Evolutionary conservation across 2,888 invertebrate species (phyloP).

Genomic region (Drosophila tanythrix): DNA sequence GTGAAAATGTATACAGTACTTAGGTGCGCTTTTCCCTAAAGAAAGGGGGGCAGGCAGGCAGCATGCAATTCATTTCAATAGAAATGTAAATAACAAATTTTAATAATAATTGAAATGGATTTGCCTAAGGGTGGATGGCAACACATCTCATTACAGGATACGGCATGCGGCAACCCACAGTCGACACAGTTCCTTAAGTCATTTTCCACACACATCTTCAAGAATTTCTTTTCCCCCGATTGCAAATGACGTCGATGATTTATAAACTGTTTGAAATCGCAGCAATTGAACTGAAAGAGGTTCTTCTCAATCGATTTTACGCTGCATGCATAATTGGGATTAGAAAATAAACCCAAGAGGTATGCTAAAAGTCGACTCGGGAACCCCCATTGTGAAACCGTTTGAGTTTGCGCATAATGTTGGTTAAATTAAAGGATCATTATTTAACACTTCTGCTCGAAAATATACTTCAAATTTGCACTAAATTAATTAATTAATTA

Average conservation of each 20-base stretch:
- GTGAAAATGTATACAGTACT: slow-evolving; percentile 20
- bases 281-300: slow-evolving; percentile 36
- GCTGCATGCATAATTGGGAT: slow-evolving; percentile 58
- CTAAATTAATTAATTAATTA: neutral
- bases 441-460: neutral
- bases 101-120: slow-evolving; percentile 80
- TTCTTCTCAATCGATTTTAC: slow-evolving; percentile 63
- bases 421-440: neutral
- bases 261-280: slow-evolving; percentile 71
- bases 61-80: slow-evolving; percentile 78
- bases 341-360: slow-evolving; percentile 23
- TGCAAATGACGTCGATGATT: slow-evolving; percentile 62
- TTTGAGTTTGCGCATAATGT: slow-evolving; percentile 10
- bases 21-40: slow-evolving; percentile 47
- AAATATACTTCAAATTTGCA: neutral
- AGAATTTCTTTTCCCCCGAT: slow-evolving; percentile 11
- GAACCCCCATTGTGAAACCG: slow-evolving; percentile 14
- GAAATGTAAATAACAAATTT: slow-evolving; percentile 82
- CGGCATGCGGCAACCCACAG: slow-evolving; percentile 70
- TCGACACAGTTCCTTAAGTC: slow-evolving; percentile 36
- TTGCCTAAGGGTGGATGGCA: slow-evolving; percentile 38
- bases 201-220: slow-evolving; percentile 38
- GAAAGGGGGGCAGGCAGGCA: slow-evolving; percentile 33
- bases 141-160: slow-evolving; percentile 36
- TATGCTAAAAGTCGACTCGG: slow-evolving; percentile 2